These are phyloP conservation scores for Melinaea menophilus DNA, from an alignment of 2,888 invertebrate genomes.

Conservation along the genomic window DNA sequence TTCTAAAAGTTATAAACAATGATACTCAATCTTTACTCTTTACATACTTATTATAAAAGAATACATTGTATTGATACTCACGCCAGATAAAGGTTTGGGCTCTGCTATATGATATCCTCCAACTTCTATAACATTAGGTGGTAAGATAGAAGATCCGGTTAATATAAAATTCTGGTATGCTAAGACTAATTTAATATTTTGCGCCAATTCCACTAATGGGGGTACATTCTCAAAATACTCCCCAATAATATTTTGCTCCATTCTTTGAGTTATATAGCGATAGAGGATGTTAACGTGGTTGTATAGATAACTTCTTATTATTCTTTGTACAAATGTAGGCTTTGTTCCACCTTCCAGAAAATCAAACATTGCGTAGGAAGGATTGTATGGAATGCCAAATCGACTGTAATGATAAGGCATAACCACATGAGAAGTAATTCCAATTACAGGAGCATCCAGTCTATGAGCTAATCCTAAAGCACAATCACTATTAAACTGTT, in stretches of 20 bases:
- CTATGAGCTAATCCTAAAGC: slow-evolving; percentile 81
- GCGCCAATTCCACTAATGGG: slow-evolving; percentile 71
- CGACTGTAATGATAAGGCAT: slow-evolving; percentile 79
- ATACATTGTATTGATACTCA: slow-evolving; percentile 16
- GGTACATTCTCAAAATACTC: slow-evolving; percentile 68
- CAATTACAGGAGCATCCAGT: slow-evolving; percentile 79
- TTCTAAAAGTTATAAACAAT: too few species aligned
- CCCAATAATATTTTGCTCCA: slow-evolving; percentile 40
- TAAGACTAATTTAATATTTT: slow-evolving; percentile 74
- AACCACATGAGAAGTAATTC: slow-evolving; percentile 74
- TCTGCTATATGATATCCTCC: slow-evolving; percentile 78
- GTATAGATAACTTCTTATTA: slow-evolving; percentile 48
- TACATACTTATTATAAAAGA: not conserved
- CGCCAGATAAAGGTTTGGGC: slow-evolving; percentile 26
- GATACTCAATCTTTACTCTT: not conserved
- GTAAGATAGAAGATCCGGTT: slow-evolving; percentile 74
- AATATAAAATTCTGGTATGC: slow-evolving; percentile 79
- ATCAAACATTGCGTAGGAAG: slow-evolving; percentile 74
- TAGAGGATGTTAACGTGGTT: slow-evolving; percentile 45
- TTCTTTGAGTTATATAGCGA: slow-evolving; percentile 47
- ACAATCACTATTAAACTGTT: slow-evolving; percentile 85
- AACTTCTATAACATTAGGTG: slow-evolving; percentile 79
- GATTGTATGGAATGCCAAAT: slow-evolving; percentile 76
- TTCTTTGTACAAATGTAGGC: slow-evolving; percentile 53
- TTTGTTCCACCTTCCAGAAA: slow-evolving; percentile 67